These are phyloP conservation scores for Eubasilissa splendida DNA, from an alignment of 2,888 invertebrate genomes.

Conservation along the genomic window DNA sequence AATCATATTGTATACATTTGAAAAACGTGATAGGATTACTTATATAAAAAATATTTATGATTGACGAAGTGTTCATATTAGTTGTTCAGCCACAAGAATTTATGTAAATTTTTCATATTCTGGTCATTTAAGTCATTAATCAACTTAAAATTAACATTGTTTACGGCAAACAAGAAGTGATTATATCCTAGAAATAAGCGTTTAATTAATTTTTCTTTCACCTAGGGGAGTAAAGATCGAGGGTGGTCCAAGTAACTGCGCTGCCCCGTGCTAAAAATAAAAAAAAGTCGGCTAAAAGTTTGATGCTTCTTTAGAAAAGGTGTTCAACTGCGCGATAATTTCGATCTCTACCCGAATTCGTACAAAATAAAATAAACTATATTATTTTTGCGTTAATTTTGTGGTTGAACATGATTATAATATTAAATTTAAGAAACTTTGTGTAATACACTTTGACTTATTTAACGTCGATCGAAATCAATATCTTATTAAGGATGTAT, in stretches of 20 bases:
- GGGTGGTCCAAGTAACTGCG: constrained; percentile 2
- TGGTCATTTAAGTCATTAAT: constrained; percentile 12
- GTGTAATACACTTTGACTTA: too few relatives aligned
- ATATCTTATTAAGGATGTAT: too few relatives aligned
- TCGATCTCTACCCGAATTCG: background rate
- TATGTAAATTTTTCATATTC: background rate
- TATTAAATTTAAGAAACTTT: too few relatives aligned
- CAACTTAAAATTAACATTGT: constrained; percentile 25
- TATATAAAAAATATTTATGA: too few relatives aligned
- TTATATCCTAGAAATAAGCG: constrained; percentile 31
- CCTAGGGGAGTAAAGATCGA: constrained; percentile 3
- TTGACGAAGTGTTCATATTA: too few relatives aligned
- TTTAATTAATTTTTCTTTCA: constrained; percentile 26
- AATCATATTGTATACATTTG: too few relatives aligned
- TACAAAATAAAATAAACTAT: too few relatives aligned
- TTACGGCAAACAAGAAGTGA: constrained; percentile 20
- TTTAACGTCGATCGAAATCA: too few relatives aligned
- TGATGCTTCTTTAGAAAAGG: constrained; percentile 42
- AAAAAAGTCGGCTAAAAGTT: constrained; percentile 46
- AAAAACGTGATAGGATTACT: too few relatives aligned
- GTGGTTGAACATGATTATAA: too few relatives aligned
- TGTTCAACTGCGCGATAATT: constrained; percentile 24
- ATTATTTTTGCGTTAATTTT: too few relatives aligned
- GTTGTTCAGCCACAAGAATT: too few relatives aligned
- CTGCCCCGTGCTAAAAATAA: constrained; percentile 34